phyloP scores from a whole-genome alignment of 2,888 invertebrate genomes.

The Mactromeris polynyma region DNA sequence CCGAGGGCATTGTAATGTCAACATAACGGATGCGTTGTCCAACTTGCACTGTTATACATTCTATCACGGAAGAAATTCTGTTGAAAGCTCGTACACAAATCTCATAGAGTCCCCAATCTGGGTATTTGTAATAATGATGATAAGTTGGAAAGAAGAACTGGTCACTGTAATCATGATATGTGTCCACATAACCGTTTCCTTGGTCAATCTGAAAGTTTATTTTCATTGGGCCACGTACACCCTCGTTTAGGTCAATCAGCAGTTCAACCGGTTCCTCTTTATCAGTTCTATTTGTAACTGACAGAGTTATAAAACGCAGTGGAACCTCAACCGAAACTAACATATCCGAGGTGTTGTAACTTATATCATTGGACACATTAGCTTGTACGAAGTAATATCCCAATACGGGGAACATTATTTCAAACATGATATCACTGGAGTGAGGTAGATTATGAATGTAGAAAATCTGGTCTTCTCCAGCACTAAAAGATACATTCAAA shows the following conservation, averaged over 20 bases:
- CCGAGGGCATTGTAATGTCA: conserved; percentile 77
- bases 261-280: conserved; percentile 77
- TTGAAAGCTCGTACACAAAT: conserved; percentile 81
- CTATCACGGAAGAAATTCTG: conserved; percentile 77
- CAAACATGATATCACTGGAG: conserved; percentile 66
- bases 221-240: conserved; percentile 73
- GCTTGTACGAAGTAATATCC: conserved; percentile 80
- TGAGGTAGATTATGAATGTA: conserved; percentile 74
- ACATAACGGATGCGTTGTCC: conserved; percentile 83
- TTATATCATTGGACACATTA: conserved; percentile 81
- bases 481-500: conserved; percentile 80
- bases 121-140: conserved; percentile 76
- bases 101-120: conserved; percentile 84
- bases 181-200: conserved; percentile 77
- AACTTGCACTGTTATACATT: conserved; percentile 78
- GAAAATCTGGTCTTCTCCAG: conserved; percentile 75
- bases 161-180: conserved; percentile 58
- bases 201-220: conserved; percentile 79
- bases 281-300: conserved; percentile 75
- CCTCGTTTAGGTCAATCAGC: conserved; percentile 79
- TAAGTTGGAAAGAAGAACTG: conserved; percentile 73
- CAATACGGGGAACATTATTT: conserved; percentile 73
- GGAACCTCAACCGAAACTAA: conserved; percentile 84
- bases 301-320: conserved; percentile 70
- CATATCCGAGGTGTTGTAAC: conserved; percentile 63